These are phyloP conservation scores for Nebria salina DNA, from an alignment of 2,888 invertebrate genomes.

Conservation along the genomic window DNA sequence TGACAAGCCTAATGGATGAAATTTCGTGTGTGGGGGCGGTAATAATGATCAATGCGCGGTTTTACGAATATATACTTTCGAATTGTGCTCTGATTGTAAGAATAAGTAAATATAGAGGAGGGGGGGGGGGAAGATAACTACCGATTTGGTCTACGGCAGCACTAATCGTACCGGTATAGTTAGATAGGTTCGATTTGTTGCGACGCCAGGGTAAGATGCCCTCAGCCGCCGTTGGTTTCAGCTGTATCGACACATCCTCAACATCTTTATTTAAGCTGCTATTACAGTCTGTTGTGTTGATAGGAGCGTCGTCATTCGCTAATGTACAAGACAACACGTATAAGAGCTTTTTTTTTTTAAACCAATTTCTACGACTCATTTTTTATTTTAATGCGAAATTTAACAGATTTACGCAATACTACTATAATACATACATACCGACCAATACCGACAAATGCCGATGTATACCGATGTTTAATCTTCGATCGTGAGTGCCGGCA, in stretches of 20 bases:
- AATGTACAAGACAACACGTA: slow-evolving; percentile 37
- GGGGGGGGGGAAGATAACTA: background rate
- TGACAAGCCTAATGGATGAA: too few species aligned
- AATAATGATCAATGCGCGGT: too few species aligned
- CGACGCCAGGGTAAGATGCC: slow-evolving; percentile 87
- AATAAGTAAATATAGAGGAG: background rate
- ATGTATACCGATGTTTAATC: too few species aligned
- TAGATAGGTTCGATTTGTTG: slow-evolving; percentile 70
- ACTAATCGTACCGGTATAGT: slow-evolving; percentile 71
- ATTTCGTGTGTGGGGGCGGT: too few species aligned
- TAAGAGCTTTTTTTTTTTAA: background rate
- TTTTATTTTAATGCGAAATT: too few species aligned
- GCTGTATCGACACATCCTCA: background rate
- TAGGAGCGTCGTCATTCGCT: slow-evolving; percentile 58
- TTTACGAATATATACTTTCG: too few species aligned
- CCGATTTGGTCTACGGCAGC: background rate
- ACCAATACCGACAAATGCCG: too few species aligned
- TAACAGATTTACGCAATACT: too few species aligned
- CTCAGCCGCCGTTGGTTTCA: slow-evolving; percentile 77
- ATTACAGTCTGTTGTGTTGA: slow-evolving; percentile 59
- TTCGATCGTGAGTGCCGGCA: too few species aligned
- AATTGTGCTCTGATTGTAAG: background rate
- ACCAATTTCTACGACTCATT: too few species aligned
- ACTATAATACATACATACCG: too few species aligned
- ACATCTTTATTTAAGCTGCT: slow-evolving; percentile 53